phyloP scores from a whole-genome alignment of 2,888 invertebrate genomes.

The Erynnis tages region DNA sequence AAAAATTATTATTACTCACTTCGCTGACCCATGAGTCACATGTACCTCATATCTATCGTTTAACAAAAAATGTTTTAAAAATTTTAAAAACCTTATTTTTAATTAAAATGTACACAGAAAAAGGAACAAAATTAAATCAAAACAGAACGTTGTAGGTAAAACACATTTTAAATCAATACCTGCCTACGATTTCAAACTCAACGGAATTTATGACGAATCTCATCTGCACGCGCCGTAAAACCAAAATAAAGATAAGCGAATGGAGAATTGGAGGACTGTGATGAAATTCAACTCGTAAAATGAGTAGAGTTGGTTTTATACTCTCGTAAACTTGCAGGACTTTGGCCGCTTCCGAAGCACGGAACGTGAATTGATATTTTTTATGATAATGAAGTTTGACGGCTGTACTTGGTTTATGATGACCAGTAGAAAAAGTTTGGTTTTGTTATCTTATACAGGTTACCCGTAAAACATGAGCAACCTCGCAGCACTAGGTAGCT shows the following conservation, averaged over 20 bases:
- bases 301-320: slow-evolving; percentile 61
- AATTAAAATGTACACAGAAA: too few relatives aligned
- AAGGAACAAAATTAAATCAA: too few relatives aligned
- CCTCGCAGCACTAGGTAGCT: too few relatives aligned
- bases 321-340: slow-evolving; percentile 53
- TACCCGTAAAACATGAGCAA: too few relatives aligned
- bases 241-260: slow-evolving; percentile 62
- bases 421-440: too few relatives aligned
- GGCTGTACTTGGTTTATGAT: too few relatives aligned
- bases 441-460: too few relatives aligned
- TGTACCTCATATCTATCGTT: too few relatives aligned
- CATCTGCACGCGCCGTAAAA: slow-evolving; percentile 61
- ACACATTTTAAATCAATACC: background rate
- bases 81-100: too few relatives aligned
- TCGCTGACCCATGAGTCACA: too few relatives aligned
- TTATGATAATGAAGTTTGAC: slow-evolving; percentile 6
- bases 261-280: slow-evolving; percentile 52
- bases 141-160: background rate
- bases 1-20: too few relatives aligned
- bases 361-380: slow-evolving; percentile 1
- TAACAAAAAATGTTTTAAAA: too few relatives aligned
- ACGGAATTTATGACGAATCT: slow-evolving; percentile 48
- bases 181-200: background rate
- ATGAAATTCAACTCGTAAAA: slow-evolving; percentile 69
- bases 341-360: slow-evolving; percentile 33